Evolutionary conservation across 1,140 invertebrate species (phyloP).

Genomic region (Drosophila subpulchrella): DNA sequence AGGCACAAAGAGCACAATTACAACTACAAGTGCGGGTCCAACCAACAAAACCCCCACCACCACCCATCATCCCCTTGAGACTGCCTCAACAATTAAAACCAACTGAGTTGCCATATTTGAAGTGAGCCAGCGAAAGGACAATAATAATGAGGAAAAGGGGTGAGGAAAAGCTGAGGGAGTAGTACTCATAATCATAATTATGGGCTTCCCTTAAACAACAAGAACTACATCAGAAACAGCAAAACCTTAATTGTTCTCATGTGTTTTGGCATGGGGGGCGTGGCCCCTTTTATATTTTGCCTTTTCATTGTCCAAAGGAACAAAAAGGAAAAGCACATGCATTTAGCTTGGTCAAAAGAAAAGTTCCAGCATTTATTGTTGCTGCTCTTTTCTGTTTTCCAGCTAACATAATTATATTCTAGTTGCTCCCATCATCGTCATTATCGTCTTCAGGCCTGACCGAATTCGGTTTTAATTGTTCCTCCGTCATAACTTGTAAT

Average conservation of each 20-base stretch:
- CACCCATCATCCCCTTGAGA: constrained; percentile 14
- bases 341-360: constrained; percentile 65
- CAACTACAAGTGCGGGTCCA: constrained; percentile 47
- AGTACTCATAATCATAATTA: constrained; percentile 75
- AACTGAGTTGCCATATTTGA: constrained; percentile 78
- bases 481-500: constrained; percentile 66
- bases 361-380: constrained; percentile 42
- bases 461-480: constrained; percentile 63
- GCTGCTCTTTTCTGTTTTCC: constrained; percentile 8
- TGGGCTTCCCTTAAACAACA: constrained; percentile 58
- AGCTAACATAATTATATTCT: constrained; percentile 49
- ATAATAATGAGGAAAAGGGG: constrained; percentile 31
- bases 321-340: constrained; percentile 55
- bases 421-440: constrained; percentile 27
- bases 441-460: constrained; percentile 48
- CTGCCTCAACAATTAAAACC: constrained; percentile 68
- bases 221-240: constrained; percentile 21
- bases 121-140: constrained; percentile 61
- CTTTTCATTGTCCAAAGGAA: constrained; percentile 55
- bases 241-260: constrained; percentile 65
- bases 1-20: constrained; percentile 64
- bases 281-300: constrained; percentile 65
- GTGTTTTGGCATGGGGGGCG: constrained; percentile 35
- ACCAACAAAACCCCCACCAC: constrained; percentile 1
- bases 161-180: constrained; percentile 6